Base-by-base conservation (phyloP, 2,888 invertebrate genomes). In the Colletes collaris region DNA sequence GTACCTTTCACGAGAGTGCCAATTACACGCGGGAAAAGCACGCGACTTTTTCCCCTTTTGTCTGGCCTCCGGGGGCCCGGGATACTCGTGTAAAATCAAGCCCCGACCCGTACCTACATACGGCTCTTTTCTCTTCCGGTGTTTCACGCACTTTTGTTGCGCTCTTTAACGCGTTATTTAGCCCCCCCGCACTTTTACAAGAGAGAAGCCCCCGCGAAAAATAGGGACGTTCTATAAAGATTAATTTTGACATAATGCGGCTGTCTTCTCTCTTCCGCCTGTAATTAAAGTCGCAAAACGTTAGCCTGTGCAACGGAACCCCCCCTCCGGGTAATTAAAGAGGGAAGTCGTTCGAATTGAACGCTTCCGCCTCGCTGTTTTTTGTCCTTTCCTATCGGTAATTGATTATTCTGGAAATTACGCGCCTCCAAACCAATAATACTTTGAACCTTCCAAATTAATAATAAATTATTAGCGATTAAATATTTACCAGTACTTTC, bases 121-220 rank as follows among this genome's bases (percentile, higher is more conserved):
- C 69, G 52, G 55, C 52, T 62, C 50, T 59, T 59, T 46, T 49
- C 49, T 37, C 19, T n/a, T 44, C 46, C 73, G 55, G 37, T 27
- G 49, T 59, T 52, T 16, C 65, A 53, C 69, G 63, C 73, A 73
- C 70, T 70, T 67, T 73, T 60, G 75, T 81, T 49, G 55, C 58
- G 19, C 71, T 53, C 80, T 82, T 82, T 76, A 66, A 70, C 68
- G 58, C 68, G 64, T 83, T 81, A 73, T 67, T 81, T 70, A 67
- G 52, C 76, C 52, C 53, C 44, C 16, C 63, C 49, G 35, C 37
- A 8, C 44, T 66, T n/a, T 16, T 56, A 16, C 60, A 44, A 40
- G 53, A 46, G 40, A 46, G 19, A 50, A 50, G 37, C 11, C 46
- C 27, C 16, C 10, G 10, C 16, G 50, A 67, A n/a, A 74, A 66